These are phyloP conservation scores for Lepidochrysops patricia DNA, from an alignment of 2,888 invertebrate genomes.

Conservation along the genomic window DNA sequence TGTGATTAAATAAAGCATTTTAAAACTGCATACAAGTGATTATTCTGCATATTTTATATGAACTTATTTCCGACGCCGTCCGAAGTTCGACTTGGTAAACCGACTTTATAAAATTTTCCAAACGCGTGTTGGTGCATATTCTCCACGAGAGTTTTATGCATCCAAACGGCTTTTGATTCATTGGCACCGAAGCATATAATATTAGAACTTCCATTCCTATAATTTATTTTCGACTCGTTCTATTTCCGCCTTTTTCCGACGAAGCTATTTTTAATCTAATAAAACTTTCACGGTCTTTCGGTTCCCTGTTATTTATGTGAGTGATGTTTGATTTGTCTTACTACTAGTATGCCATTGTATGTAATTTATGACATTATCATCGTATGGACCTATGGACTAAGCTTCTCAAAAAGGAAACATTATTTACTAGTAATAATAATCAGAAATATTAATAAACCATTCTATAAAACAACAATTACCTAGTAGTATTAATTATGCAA, in stretches of 20 bases:
- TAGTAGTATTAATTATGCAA: too few species aligned
- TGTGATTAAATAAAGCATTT: too few species aligned
- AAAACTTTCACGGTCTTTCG: background rate
- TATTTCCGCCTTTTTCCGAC: background rate
- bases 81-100: background rate
- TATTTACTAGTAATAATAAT: too few species aligned
- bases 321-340: too few species aligned
- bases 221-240: background rate
- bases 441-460: too few species aligned
- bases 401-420: too few species aligned
- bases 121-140: background rate
- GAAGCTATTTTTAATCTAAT: background rate
- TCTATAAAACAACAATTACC: too few species aligned
- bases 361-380: too few species aligned
- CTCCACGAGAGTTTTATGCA: background rate
- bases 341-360: too few species aligned
- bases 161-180: slow-evolving; percentile 7
- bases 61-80: background rate
- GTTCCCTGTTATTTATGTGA: background rate
- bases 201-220: slow-evolving; percentile 3
- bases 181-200: slow-evolving; percentile 4
- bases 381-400: too few species aligned
- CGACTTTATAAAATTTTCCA: background rate
- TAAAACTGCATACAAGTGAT: background rate
- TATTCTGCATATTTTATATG: background rate